Evolutionary conservation across 1,140 invertebrate species (phyloP).

Genomic region (Ooceraea biroi): DNA sequence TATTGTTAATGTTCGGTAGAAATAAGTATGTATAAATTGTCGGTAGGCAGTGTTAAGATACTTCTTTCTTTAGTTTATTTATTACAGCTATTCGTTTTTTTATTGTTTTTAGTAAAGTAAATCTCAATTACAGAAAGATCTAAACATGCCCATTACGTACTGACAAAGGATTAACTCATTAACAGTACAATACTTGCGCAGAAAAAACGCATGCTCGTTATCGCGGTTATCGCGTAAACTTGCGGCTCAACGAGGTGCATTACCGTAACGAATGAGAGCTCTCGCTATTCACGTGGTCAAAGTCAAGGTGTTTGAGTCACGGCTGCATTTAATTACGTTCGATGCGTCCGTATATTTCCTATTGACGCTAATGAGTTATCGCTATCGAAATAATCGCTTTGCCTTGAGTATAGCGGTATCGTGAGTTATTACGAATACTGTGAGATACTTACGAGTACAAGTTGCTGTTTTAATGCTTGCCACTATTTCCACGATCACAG

Average conservation of each 20-base stretch:
- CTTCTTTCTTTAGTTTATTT: no score
- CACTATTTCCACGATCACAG: no score
- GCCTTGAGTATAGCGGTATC: neutral
- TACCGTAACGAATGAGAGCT: neutral
- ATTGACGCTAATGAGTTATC: neutral
- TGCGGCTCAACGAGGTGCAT: neutral
- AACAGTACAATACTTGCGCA: neutral
- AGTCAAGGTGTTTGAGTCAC: constrained; percentile 30
- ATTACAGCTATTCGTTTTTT: no score
- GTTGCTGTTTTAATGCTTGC: no score
- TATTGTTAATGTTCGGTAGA: no score
- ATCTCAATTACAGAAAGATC: neutral
- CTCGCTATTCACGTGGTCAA: constrained; percentile 14
- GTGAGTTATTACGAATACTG: neutral
- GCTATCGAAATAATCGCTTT: neutral
- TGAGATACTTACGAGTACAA: neutral
- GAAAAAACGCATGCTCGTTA: neutral
- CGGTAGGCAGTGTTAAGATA: no score
- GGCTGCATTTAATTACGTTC: constrained; percentile 35
- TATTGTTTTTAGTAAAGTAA: no score
- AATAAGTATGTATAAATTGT: no score
- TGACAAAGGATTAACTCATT: neutral
- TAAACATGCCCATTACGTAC: neutral
- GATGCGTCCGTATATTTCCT: constrained; percentile 6
- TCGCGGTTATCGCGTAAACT: neutral